These are phyloP conservation scores for Hyla sarda DNA, from an alignment of 2,113 vertebrate genomes.

Conservation along the genomic window DNA sequence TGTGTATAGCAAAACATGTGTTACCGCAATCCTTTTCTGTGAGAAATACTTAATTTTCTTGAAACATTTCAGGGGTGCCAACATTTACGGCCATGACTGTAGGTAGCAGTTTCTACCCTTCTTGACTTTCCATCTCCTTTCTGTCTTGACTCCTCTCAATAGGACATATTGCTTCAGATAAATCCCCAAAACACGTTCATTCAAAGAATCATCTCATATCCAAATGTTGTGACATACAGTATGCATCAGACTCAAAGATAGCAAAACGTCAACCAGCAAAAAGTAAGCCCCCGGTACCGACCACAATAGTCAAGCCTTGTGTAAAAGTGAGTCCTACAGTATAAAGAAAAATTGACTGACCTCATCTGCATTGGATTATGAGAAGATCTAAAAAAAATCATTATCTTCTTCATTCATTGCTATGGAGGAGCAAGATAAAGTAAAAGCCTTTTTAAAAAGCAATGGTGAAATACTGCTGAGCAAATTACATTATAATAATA, in stretches of 20 bases:
- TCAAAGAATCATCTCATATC: not conserved
- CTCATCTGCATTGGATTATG: slow-evolving; percentile 55
- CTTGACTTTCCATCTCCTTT: too few species aligned
- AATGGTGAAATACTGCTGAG: slow-evolving; percentile 36
- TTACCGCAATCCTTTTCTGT: too few species aligned
- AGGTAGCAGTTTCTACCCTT: too few species aligned
- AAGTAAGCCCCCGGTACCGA: not conserved
- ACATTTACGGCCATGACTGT: too few species aligned
- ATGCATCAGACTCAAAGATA: not conserved
- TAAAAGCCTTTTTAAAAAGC: slow-evolving; percentile 36
- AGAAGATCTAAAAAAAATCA: slow-evolving; percentile 25
- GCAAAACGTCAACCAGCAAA: not conserved
- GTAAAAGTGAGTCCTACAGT: not conserved
- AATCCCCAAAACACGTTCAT: not conserved
- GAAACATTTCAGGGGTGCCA: too few species aligned
- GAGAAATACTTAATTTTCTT: too few species aligned
- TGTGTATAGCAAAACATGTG: too few species aligned
- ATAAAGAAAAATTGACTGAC: slow-evolving; percentile 19
- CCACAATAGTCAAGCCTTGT: not conserved
- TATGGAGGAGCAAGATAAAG: slow-evolving; percentile 53
- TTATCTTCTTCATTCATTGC: slow-evolving; percentile 46
- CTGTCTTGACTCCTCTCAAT: too few species aligned
- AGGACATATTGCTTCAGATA: too few species aligned
- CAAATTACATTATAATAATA: slow-evolving; percentile 59
- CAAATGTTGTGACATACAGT: too few species aligned